phyloP scores from a whole-genome alignment of 2,113 vertebrate species.

The Chauna torquata region DNA sequence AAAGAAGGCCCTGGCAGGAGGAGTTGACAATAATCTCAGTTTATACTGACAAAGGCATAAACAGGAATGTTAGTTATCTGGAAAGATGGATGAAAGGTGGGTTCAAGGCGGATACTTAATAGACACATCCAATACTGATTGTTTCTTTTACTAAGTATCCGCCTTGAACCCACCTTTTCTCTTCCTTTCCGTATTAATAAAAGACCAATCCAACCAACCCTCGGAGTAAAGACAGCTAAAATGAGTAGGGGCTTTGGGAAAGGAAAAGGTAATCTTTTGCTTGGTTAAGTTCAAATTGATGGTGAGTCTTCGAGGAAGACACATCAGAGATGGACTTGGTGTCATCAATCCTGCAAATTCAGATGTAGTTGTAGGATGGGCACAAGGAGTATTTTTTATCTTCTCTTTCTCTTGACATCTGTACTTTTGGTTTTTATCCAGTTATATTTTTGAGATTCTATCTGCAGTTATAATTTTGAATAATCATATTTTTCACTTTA shows the following conservation, averaged over 20 bases:
- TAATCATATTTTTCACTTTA: background rate
- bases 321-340: background rate
- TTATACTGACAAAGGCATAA: background rate
- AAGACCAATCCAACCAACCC: background rate
- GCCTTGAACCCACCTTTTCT: background rate
- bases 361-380: background rate
- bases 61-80: background rate
- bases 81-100: background rate
- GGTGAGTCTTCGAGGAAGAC: accelerated
- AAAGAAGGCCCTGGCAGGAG: background rate
- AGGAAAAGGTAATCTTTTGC: background rate
- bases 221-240: background rate
- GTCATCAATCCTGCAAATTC: background rate
- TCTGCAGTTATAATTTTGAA: background rate
- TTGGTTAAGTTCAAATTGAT: background rate
- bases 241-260: background rate
- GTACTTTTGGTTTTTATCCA: background rate
- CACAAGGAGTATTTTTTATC: background rate
- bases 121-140: background rate
- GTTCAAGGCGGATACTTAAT: background rate
- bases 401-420: background rate
- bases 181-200: background rate
- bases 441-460: background rate
- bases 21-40: background rate
- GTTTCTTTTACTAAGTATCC: background rate